These are phyloP conservation scores for Lathronympha strigana DNA, from an alignment of 2,888 invertebrate genomes.

Conservation along the genomic window DNA sequence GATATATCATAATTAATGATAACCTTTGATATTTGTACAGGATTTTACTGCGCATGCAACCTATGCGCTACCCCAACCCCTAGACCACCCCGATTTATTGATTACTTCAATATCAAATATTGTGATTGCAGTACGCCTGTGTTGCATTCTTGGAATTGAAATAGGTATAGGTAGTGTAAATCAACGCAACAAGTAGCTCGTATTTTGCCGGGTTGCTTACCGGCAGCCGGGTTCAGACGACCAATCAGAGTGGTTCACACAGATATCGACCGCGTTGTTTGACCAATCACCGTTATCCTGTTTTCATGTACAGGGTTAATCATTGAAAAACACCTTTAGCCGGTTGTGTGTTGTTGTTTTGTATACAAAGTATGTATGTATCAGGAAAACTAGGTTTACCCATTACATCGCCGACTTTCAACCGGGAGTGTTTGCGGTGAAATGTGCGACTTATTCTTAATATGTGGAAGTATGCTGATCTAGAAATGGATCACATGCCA, in stretches of 20 bases:
- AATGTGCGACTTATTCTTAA: neutral
- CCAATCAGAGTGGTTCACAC: neutral
- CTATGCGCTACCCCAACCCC: neutral
- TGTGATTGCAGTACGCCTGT: neutral
- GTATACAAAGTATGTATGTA: no score
- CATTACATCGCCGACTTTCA: neutral
- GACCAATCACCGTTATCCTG: constrained; percentile 5
- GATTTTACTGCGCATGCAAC: neutral
- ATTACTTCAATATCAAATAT: no score
- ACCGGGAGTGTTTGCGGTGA: neutral
- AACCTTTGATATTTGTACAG: neutral
- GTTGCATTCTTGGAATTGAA: neutral
- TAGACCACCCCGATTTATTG: neutral
- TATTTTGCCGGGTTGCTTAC: neutral
- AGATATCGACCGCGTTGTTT: neutral
- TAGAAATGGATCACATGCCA: neutral
- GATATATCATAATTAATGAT: no score
- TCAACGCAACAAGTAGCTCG: constrained; percentile 7
- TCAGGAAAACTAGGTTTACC: no score
- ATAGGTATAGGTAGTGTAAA: no score
- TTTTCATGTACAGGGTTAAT: neutral
- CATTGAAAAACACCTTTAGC: neutral
- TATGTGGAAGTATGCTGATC: neutral
- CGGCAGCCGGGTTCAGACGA: neutral
- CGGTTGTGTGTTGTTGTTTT: neutral